Evolutionary conservation across 2,888 invertebrate species (phyloP).

Genomic region (Caenorhabditis sp.): DNA sequence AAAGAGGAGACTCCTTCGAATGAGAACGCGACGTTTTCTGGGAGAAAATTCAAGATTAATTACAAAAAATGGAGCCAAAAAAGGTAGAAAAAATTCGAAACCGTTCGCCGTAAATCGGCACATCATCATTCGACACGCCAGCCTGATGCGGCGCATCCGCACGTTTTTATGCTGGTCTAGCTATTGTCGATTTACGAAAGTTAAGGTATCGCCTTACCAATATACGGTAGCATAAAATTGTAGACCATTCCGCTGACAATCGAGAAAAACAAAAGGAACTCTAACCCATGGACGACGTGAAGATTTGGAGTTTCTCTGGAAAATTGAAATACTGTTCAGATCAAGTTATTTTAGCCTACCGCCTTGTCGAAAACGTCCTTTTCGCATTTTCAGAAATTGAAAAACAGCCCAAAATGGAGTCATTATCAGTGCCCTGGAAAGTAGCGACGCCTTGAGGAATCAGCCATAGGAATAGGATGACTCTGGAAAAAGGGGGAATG

Average conservation of each 20-base stretch:
- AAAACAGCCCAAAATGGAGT: slow-evolving; percentile 55
- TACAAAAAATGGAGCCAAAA: no score
- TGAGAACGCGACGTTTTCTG: slow-evolving; percentile 80
- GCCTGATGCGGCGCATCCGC: no score
- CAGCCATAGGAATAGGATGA: slow-evolving; percentile 36
- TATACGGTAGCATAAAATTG: slow-evolving; percentile 79
- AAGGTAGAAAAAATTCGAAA: no score
- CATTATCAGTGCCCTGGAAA: slow-evolving; percentile 24
- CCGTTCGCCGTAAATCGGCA: no score
- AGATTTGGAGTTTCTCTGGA: slow-evolving; percentile 55
- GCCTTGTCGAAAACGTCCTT: slow-evolving; percentile 65
- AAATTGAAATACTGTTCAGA: background rate
- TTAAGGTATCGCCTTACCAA: slow-evolving; percentile 67
- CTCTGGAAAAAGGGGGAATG: background rate
- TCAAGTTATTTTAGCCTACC: slow-evolving; percentile 12
- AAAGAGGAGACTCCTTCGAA: slow-evolving; percentile 72
- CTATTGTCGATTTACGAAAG: background rate
- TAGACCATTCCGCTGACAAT: slow-evolving; percentile 78
- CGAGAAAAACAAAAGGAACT: slow-evolving; percentile 68
- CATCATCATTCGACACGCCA: no score
- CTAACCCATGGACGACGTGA: slow-evolving; percentile 70
- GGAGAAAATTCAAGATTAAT: no score
- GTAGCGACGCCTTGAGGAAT: slow-evolving; percentile 50
- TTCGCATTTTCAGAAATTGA: slow-evolving; percentile 63
- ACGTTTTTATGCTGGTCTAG: no score